Evolutionary conservation across 2,113 vertebrate genomes (phyloP).

Genomic region (Geococcyx californianus): DNA sequence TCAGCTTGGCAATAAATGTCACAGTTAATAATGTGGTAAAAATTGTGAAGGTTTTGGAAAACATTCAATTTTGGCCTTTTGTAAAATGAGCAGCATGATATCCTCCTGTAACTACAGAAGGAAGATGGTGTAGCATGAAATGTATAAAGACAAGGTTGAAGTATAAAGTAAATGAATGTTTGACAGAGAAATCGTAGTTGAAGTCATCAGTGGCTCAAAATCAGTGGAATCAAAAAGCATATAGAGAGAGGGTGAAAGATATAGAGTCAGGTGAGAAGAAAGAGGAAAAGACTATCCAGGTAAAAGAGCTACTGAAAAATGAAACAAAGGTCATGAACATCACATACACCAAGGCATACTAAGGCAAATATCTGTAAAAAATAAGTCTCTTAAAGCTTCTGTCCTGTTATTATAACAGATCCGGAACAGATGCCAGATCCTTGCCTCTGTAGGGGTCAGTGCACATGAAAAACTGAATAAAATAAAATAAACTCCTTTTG

Average conservation of each 20-base stretch:
- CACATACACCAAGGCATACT: background rate
- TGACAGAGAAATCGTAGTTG: background rate
- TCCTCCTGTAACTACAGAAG: background rate
- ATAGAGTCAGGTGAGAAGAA: background rate
- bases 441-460: background rate
- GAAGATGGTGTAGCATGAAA: background rate
- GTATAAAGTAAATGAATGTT: background rate
- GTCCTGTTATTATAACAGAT: background rate
- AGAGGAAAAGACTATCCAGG: background rate
- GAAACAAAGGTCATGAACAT: background rate
- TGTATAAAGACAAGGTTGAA: background rate
- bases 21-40: background rate
- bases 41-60: background rate
- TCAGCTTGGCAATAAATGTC: background rate
- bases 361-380: background rate
- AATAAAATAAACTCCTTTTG: fast-evolving
- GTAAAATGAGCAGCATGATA: background rate
- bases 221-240: background rate
- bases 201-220: background rate
- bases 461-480: background rate
- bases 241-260: background rate
- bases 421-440: background rate
- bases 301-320: background rate
- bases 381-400: background rate
- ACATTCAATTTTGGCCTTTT: background rate